These are phyloP conservation scores for Drosophila subquinaria DNA, from an alignment of 2,888 invertebrate species.

Conservation along the genomic window DNA sequence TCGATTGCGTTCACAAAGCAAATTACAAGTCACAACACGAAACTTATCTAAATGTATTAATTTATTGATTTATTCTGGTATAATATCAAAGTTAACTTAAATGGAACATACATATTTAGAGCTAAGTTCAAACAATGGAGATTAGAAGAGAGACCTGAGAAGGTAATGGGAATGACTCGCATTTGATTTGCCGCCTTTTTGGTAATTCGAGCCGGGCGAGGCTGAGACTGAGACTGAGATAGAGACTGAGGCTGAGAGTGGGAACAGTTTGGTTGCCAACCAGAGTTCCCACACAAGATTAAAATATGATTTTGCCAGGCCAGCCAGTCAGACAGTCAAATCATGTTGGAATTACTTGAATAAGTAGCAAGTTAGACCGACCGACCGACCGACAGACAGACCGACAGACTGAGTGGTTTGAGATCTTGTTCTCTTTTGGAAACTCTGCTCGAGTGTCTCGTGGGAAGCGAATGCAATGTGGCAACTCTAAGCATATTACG, in stretches of 20 bases:
- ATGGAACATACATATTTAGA: constrained; percentile 2
- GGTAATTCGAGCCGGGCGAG: constrained; percentile 43
- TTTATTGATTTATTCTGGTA: constrained; percentile 19
- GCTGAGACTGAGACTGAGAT: constrained; percentile 7
- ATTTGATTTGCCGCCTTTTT: constrained; percentile 47
- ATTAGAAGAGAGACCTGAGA: constrained; percentile 6
- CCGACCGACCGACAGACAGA: neutral
- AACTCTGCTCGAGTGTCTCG: constrained; percentile 34
- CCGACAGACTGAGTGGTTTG: constrained; percentile 46
- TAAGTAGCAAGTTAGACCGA: constrained; percentile 8
- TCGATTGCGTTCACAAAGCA: neutral
- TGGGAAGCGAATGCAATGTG: constrained; percentile 67
- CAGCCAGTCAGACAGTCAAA: constrained; percentile 32
- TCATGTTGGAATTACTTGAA: constrained; percentile 56
- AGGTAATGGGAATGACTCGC: constrained; percentile 32
- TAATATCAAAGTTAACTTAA: neutral
- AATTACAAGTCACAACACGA: neutral
- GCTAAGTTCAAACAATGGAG: constrained; percentile 31
- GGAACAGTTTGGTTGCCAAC: constrained; percentile 52
- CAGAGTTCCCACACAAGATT: constrained; percentile 75
- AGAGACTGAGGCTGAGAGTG: constrained; percentile 41
- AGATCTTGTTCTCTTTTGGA: constrained; percentile 36
- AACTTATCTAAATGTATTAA: constrained; percentile 2
- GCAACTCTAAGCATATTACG: constrained; percentile 54
- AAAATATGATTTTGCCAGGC: constrained; percentile 37